phyloP scores from a whole-genome alignment of 2,888 invertebrate genomes.

The Actias luna region DNA sequence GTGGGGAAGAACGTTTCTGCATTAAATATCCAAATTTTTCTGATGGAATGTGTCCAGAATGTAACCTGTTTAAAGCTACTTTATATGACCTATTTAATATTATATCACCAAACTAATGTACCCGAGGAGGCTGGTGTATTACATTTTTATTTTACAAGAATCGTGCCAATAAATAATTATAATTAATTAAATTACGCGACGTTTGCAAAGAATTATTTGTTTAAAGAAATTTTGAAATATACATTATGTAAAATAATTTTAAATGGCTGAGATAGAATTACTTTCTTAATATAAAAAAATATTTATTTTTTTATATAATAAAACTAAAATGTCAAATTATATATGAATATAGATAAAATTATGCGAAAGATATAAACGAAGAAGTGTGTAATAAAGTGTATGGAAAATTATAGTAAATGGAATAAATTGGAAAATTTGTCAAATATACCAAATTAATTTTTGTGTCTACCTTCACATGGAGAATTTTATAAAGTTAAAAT shows the following conservation, averaged over 20 bases:
- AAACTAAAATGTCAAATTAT: neutral
- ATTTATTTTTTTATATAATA: slow-evolving; percentile 17
- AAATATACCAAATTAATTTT: too few relatives aligned
- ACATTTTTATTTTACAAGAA: neutral
- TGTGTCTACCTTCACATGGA: neutral
- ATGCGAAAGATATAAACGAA: neutral
- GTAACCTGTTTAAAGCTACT: too few relatives aligned
- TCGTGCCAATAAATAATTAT: slow-evolving; percentile 11
- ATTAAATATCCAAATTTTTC: too few relatives aligned
- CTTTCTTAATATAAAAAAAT: slow-evolving; percentile 8
- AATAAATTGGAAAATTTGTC: too few relatives aligned
- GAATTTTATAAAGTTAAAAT: neutral
- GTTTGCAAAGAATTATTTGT: neutral
- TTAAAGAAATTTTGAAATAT: slow-evolving; percentile 4
- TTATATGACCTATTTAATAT: too few relatives aligned
- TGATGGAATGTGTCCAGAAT: too few relatives aligned
- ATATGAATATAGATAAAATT: slow-evolving; percentile 3
- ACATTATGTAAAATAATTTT: slow-evolving; percentile 5
- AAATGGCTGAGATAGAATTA: neutral
- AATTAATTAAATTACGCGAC: slow-evolving; percentile 10
- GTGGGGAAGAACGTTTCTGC: too few relatives aligned
- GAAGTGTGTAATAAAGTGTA: neutral
- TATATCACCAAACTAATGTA: too few relatives aligned
- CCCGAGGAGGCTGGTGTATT: neutral
- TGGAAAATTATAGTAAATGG: neutral